A percentile compares a stretch with the other conserved stretches of the same genome.
These are phyloP conservation scores for Ophion ventricosus DNA, from an alignment of 2,888 invertebrate genomes.

Conservation along the genomic window DNA sequence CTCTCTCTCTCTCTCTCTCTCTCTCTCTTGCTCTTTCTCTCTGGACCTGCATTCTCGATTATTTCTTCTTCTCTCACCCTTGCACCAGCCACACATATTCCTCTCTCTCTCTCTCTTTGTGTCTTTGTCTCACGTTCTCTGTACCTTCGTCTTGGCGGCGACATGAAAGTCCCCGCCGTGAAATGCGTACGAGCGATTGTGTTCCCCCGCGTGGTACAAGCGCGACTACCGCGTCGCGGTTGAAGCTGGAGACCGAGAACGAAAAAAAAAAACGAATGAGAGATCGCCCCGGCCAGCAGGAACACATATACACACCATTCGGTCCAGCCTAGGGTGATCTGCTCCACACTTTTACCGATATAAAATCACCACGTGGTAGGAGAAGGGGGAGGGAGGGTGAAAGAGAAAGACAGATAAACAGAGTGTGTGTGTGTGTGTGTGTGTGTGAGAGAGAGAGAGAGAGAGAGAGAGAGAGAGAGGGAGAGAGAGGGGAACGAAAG, in stretches of 20 bases:
- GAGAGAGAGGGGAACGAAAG: conserved; percentile 36
- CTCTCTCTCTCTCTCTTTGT: conserved; percentile 31
- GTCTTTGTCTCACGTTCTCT: conserved; percentile 34
- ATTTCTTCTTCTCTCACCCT: conserved; percentile 33
- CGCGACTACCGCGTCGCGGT: conserved; percentile 48
- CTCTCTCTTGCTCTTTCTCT: conserved; percentile 57
- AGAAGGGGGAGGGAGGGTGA: background rate
- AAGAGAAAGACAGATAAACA: background rate
- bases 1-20: conserved; percentile 56
- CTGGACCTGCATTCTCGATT: conserved; percentile 49
- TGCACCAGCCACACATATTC: conserved; percentile 3
- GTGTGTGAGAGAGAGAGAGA: conserved; percentile 44
- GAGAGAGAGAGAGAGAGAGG: conserved; percentile 39
- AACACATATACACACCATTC: conserved; percentile 17
- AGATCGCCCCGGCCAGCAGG: conserved; percentile 39
- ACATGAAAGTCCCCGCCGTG: conserved; percentile 77
- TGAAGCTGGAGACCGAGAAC: conserved; percentile 49
- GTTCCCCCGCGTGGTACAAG: conserved; percentile 66
- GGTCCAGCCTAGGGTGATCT: conserved; percentile 32
- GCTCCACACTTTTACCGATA: conserved; percentile 48
- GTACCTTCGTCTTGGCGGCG: conserved; percentile 73
- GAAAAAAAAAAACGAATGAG: conserved; percentile 50
- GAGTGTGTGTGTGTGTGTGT: no score
- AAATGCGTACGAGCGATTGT: conserved; percentile 78
- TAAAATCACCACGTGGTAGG: conserved; percentile 58